Evolutionary conservation across 1,140 invertebrate genomes (phyloP).

Genomic region (Eumaeus atala): DNA sequence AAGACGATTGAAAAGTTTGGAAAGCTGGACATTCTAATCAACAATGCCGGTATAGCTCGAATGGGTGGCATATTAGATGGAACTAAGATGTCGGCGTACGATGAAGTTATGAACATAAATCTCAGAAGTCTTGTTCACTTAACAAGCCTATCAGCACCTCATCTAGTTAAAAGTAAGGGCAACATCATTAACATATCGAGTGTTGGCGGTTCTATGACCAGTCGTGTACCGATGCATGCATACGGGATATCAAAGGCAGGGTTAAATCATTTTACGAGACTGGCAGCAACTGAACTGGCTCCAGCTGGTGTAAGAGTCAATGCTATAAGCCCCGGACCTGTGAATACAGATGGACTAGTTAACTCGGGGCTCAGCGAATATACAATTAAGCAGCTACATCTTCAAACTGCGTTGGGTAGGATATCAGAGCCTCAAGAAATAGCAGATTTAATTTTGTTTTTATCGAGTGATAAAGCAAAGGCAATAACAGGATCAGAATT

Average conservation of each 20-base stretch:
- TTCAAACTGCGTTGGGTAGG: background rate
- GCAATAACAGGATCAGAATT: constrained; percentile 34
- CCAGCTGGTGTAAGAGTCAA: constrained; percentile 20
- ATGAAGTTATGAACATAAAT: constrained; percentile 3
- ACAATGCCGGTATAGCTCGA: background rate
- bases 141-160: background rate
- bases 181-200: constrained; percentile 4
- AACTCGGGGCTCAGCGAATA: background rate
- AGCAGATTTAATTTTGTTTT: constrained; percentile 28
- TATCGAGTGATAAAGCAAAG: constrained; percentile 35
- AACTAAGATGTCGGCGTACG: background rate
- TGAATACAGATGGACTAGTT: constrained; percentile 11
- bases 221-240: background rate
- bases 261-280: constrained; percentile 17
- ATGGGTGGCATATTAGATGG: background rate
- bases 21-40: constrained; percentile 30
- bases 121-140: background rate
- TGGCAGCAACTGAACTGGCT: constrained; percentile 19
- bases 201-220: background rate
- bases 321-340: constrained; percentile 20
- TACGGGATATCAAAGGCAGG: constrained; percentile 19
- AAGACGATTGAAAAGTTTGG: constrained; percentile 75
- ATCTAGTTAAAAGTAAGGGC: background rate
- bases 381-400: background rate
- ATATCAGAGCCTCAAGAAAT: constrained; percentile 25